Percentiles rank a stretch among this genome's conserved stretches.
Conservation (phyloP, 2,797 vertebrate species). For the Tympanoctomys barrerae region DNA sequence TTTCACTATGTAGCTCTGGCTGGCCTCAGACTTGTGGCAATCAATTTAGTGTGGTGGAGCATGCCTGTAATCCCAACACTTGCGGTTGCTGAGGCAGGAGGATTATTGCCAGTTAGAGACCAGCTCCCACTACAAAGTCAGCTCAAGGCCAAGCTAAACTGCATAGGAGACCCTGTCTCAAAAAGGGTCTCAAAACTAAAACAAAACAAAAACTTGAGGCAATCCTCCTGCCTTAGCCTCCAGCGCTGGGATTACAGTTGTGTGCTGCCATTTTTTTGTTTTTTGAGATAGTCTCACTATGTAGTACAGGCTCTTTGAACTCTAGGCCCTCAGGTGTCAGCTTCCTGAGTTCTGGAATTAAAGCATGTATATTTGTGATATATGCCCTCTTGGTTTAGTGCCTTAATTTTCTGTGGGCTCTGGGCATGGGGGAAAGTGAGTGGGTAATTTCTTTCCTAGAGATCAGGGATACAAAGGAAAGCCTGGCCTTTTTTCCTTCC, state of each 20-base stretch:
- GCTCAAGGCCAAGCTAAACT: too few species aligned
- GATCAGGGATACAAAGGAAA: conserved; percentile 31
- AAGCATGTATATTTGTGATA: background rate
- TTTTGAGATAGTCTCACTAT: background rate
- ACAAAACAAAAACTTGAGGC: too few species aligned
- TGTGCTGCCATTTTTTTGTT: background rate
- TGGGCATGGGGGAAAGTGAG: conserved; percentile 10
- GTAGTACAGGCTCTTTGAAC: background rate
- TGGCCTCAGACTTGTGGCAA: background rate
- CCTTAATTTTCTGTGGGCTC: conserved; percentile 34
- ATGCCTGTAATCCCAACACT: too few species aligned
- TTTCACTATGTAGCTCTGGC: background rate
- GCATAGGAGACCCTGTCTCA: too few species aligned
- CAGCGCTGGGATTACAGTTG: too few species aligned
- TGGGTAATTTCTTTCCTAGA: background rate
- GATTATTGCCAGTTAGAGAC: too few species aligned
- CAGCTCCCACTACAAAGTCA: too few species aligned
- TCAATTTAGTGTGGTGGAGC: too few species aligned
- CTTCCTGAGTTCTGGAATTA: background rate
- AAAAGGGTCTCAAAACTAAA: too few species aligned
- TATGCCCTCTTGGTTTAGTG: conserved; percentile 20
- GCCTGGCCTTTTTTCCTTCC: background rate
- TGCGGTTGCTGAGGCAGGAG: too few species aligned
- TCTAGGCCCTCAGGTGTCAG: background rate
- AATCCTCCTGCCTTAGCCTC: too few species aligned